phyloP scores from a whole-genome alignment of 2,797 vertebrate species.

The Chromis chromis region DNA sequence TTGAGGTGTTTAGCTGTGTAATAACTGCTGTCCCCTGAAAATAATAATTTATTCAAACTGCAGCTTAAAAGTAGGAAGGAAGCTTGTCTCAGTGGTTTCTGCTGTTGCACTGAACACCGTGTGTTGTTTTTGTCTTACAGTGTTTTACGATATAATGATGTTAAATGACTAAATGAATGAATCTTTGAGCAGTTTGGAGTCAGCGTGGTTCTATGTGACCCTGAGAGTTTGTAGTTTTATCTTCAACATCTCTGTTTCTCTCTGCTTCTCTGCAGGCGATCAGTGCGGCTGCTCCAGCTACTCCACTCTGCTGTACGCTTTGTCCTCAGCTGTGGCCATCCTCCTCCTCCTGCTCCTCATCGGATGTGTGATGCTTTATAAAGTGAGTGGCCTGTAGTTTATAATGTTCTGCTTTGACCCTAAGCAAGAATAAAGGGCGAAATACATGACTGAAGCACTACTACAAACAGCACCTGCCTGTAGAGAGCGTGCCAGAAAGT shows the following conservation, averaged over 20 bases:
- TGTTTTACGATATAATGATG: not conserved
- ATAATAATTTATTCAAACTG: not conserved
- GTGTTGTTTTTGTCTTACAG: not conserved
- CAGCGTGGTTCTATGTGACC: too few species aligned
- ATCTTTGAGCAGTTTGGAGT: not conserved
- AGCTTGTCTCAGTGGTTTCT: not conserved
- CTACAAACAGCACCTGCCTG: conserved; percentile 47
- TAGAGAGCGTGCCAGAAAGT: conserved; percentile 23
- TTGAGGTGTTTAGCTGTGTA: not conserved
- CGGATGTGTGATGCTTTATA: conserved; percentile 21
- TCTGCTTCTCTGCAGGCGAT: conserved; percentile 43
- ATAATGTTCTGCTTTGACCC: not conserved
- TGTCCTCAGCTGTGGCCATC: conserved; percentile 71
- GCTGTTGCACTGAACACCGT: not conserved
- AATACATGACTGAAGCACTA: not conserved
- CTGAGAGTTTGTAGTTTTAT: too few species aligned
- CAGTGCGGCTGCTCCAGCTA: conserved; percentile 71
- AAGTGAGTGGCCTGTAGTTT: conserved; percentile 69
- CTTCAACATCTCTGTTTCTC: not conserved
- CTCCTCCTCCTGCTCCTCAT: conserved; percentile 69
- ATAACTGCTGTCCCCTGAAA: not conserved
- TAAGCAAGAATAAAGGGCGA: too few species aligned
- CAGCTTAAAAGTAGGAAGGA: not conserved
- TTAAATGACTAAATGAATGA: too few species aligned
- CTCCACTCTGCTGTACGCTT: conserved; percentile 72